Percentiles rank a stretch among this genome's conserved stretches.
Evolutionary conservation across 2,888 invertebrate genomes (phyloP).

Genomic region (Luffia ferchaultella): DNA sequence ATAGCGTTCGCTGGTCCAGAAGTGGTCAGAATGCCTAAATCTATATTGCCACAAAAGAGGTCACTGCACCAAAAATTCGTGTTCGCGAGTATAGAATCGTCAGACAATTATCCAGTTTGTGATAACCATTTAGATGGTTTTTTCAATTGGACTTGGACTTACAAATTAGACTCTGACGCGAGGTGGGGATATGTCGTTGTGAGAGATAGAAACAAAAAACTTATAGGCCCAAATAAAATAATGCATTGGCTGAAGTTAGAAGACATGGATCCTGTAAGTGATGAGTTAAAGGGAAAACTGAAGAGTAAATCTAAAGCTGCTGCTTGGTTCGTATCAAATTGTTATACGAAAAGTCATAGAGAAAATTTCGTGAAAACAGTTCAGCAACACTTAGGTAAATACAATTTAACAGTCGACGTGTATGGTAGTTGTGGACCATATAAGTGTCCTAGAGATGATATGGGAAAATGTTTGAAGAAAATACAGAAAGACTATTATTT

Average conservation of each 20-base stretch:
- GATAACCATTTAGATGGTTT: constrained; percentile 10
- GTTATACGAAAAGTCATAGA: constrained; percentile 11
- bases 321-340: constrained; percentile 38
- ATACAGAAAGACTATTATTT: constrained; percentile 24
- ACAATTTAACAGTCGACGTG: constrained; percentile 8
- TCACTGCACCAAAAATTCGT: constrained; percentile 14
- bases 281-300: constrained; percentile 22
- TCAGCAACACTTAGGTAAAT: constrained; percentile 4
- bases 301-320: constrained; percentile 27
- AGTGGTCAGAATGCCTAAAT: constrained; percentile 2
- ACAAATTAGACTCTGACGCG: constrained; percentile 14
- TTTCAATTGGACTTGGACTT: constrained; percentile 20
- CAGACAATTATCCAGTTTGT: constrained; percentile 14
- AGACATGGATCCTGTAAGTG: constrained; percentile 5
- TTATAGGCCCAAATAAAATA: constrained; percentile 6
- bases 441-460: constrained; percentile 5
- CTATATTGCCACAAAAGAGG: constrained; percentile 5
- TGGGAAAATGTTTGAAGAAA: constrained; percentile 22
- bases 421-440: constrained; percentile 10
- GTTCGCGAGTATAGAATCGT: constrained; percentile 15
- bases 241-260: constrained; percentile 7
- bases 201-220: constrained; percentile 9
- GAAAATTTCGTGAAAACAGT: constrained; percentile 7
- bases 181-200: constrained; percentile 16
- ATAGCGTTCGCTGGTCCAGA: constrained; percentile 14